Evolutionary conservation across 2,113 vertebrate genomes (phyloP), one percentile per base, ranked within the genome.

Genomic region (Falcunculus frontatus): DNA sequence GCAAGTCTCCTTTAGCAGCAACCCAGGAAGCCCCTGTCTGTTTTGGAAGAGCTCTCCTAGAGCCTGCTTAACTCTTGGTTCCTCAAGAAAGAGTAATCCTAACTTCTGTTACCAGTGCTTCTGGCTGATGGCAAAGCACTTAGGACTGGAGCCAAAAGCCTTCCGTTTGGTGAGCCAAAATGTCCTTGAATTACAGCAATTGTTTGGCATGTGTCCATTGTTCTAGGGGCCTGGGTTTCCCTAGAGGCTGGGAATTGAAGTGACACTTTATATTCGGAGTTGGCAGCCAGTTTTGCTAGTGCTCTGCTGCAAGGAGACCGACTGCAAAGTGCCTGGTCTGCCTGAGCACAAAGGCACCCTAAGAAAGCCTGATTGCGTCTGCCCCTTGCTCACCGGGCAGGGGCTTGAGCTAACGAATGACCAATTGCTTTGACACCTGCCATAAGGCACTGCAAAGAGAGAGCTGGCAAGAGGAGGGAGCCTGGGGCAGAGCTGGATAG

Each of bases 151-250:
- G 86, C 93, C 92, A 96, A 84, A 93, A 86, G 68, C 52, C 49
- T 92, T 92, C 53, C 60, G 73, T 92, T 92, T 87, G 77, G 68
- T 89, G 69, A 94, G 85, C 90, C 90, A 92, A 90, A 93, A 76
- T 78, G 86, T 84, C 95, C 88, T 93, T 93, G 93, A 92, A 84
- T 87, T 93, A 82, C 53, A 79, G 93, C 90, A 90, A 73, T 96
- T 93, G 41, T 93, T 78, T 96, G 96, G 96, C 93, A 82, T 84
- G 73, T 84, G 80, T 96, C 96, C 92, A 79, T 95, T 89, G 83
- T 96, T 93, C 47, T 76, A 60, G 92, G 42, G 68, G 79, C 80
- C 76, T 94, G 88, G 49, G 60, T 87, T 96, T 95, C 95, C 88
- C 86, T 92, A 72, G 93, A 92, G 93, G 73, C 86, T 89, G 69